Base-by-base conservation (phyloP, 53 echinoderm and acorn worm species). In the Glandiceps talaboti region DNA sequence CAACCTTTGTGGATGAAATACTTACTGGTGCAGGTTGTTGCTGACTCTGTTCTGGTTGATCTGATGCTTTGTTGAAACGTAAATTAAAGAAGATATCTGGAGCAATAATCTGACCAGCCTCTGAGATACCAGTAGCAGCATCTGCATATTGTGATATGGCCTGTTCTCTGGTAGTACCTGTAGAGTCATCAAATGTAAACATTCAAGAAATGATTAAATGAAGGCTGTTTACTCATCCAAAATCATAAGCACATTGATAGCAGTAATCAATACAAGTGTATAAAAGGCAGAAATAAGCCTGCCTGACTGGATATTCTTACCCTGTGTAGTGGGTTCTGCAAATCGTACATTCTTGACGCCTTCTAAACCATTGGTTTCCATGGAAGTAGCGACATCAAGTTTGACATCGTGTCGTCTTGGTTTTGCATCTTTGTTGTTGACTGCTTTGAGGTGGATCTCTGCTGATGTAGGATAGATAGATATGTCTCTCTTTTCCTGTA, bases 41-140 rank as follows among this genome's bases (percentile, higher is more conserved):
- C 20, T 45, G 6, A 12, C 6, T 6, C 20, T 45, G 6, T 12
- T 45, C 64, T 45, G 64, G 64, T 45, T 6, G 6, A 20, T 45
- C 64, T 12, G 64, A 6, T 1, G 10, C 76, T 26, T 80, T 81
- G 30, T 85, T 79, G 33, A 89, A 92, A 26, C 92, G 81, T 0
- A 92, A 81, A 32, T 83, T 85, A 79, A 90, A 90, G 87, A 94
- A 94, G 73, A 94, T 94, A 75, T 94, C 94, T 0, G 94, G 94
- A 1, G 94, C 90, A 27, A 94, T 80, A 26, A 94, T 86, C 29
- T 88, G 86, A 27, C 94, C 94, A 1, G 86, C 82, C 73, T 84
- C 79, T 29, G 81, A 77, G 31, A 94, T 75, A 33, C 94, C 94
- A 31, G 94, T 94, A 30, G 86, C 88, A 29, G 87, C 88, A 33